A percentile compares a stretch with the other conserved stretches of the same genome.
These are phyloP conservation scores for Tolmerus cingulatus DNA, from an alignment of 2,888 invertebrate species.

Conservation along the genomic window DNA sequence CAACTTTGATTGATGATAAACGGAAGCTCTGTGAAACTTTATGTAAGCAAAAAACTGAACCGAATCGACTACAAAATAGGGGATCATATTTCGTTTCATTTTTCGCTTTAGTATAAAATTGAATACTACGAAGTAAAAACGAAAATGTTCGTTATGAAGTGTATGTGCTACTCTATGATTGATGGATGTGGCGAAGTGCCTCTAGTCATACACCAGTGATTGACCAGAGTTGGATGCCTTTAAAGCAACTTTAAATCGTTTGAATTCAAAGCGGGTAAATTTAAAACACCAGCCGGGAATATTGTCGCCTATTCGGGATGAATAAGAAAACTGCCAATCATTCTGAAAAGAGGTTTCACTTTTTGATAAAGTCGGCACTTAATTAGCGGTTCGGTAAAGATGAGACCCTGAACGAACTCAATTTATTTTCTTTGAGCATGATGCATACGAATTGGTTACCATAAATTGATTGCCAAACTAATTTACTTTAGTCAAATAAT, in stretches of 20 bases:
- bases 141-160: not conserved
- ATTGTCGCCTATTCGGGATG: not conserved
- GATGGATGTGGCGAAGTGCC: not conserved
- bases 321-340: not conserved
- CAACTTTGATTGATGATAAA: not conserved
- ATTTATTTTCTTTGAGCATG: not conserved
- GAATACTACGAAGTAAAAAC: not conserved
- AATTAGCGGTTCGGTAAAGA: not conserved
- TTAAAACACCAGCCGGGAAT: not conserved
- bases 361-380: not conserved
- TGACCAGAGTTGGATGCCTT: not conserved
- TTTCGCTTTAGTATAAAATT: not conserved
- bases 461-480: not conserved
- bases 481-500: not conserved
- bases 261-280: not conserved
- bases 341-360: not conserved
- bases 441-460: not conserved
- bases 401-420: not conserved
- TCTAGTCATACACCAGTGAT: not conserved
- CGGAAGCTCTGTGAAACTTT: not conserved
- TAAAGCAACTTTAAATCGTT: not conserved
- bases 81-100: not conserved
- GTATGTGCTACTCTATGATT: not conserved
- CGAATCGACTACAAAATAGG: not conserved
- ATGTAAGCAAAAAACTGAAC: not conserved